Base-by-base conservation (phyloP, 1,140 invertebrate species). In the Diorhabda elongata region DNA sequence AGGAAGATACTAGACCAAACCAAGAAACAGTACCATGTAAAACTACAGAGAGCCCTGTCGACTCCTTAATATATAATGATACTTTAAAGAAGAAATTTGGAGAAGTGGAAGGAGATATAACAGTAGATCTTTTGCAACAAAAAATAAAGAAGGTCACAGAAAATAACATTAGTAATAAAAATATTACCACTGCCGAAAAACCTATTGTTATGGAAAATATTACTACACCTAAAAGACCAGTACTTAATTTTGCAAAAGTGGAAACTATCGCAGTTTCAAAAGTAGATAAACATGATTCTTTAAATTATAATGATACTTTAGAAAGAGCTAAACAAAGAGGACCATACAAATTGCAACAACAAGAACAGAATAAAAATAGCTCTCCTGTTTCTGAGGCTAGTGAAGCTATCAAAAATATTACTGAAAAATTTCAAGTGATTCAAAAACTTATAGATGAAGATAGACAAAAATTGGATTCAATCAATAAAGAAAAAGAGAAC, bases 31-130 rank as follows among this genome's bases (percentile, higher is more conserved):
- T 26, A 26, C 26, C 6, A 62, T 11, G 44, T 11, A 44, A 44
- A 9, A 47, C 5, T 6, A 8, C 3, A 8, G 44, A 5, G 44
- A 44, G 44, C 41, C 11, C 26, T 8, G 41, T 9, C 8, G 47
- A 64, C 9, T 64, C 63, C 8, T 64, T 64, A 44, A 56, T 26
- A 57, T 64, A 64, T 11, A 52, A 57, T 56, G 44, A 64, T 41
- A 64, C 63, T 1, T 8, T 64, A 8, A 64, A 57, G 26, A 64
- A 64, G 45, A 60, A 42, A 60, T 5, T 26, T 41, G 11, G n/a
- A 44, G 61, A 8, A 44, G 43, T 62, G 6, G 43, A n/a, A 62
- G n/a, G n/a, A 4, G n/a, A 5, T 8, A 2, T 44, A 11, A 62
- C 43, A 44, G 61, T 62, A 4, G 61, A 62, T 44, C 44, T 62